Percentiles rank a stretch among this genome's conserved stretches.
Conservation (phyloP, 2,113 vertebrate genomes). For the Rhipidura dahli region DNA sequence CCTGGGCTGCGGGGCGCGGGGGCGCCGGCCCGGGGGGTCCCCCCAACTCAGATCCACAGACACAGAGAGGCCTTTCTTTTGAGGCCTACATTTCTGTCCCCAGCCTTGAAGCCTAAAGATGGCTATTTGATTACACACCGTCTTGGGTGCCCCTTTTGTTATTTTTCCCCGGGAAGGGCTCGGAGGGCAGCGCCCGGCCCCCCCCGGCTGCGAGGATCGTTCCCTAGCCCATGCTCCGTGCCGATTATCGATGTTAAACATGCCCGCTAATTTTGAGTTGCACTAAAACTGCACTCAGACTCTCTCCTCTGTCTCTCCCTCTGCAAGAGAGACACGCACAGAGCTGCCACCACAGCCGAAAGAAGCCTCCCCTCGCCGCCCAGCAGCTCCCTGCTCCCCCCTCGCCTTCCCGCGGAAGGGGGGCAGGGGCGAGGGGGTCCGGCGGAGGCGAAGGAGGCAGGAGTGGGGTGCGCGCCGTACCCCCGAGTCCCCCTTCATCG, state of each 20-base stretch:
- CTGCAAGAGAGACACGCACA: background rate
- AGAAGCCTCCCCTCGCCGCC: slow-evolving; percentile 21
- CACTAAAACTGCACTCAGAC: slow-evolving; percentile 86
- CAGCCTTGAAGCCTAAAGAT: slow-evolving; percentile 91
- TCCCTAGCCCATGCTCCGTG: slow-evolving; percentile 78
- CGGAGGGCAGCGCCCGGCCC: slow-evolving; percentile 69
- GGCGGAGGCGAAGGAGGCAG: background rate
- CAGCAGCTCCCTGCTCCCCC: background rate
- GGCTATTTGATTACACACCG: slow-evolving; percentile 85
- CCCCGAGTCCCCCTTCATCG: slow-evolving; percentile 70
- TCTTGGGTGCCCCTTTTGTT: slow-evolving; percentile 82
- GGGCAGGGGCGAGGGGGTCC: background rate
- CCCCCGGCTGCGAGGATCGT: slow-evolving; percentile 74
- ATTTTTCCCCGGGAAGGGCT: slow-evolving; percentile 68
- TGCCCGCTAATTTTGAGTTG: slow-evolving; percentile 96
- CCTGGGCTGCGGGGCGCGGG: slow-evolving; percentile 54
- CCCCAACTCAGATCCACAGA: slow-evolving; percentile 55
- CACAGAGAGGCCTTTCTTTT: slow-evolving; percentile 83
- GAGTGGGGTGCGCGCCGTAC: slow-evolving; percentile 57
- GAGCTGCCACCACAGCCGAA: slow-evolving; percentile 31
- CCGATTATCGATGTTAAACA: slow-evolving; percentile 94
- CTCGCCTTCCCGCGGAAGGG: background rate
- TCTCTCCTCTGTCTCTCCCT: slow-evolving; percentile 63
- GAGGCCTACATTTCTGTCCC: slow-evolving; percentile 91
- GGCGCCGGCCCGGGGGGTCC: slow-evolving; percentile 49